Base-by-base conservation (phyloP, 1,140 invertebrate genomes). In the Euglossa dilemma region DNA sequence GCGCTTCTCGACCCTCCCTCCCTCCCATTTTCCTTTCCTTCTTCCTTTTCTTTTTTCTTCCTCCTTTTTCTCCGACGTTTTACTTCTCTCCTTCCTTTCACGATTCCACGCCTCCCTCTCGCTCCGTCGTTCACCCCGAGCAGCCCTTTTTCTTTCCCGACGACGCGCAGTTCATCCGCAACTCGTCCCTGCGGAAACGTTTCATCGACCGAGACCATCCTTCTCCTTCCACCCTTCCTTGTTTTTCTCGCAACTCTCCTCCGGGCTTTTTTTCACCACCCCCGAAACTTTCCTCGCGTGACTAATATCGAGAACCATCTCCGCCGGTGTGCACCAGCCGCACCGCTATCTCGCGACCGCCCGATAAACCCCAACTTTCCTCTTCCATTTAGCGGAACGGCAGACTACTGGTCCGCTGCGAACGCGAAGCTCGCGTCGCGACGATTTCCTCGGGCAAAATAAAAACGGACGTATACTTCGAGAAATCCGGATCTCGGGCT, bases 141-240 rank as follows among this genome's bases (percentile, higher is more conserved):
- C 25, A 23, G 47, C 57, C 52, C 70, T 77, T 80, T 63, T 71
- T 87, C 81, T 71, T 74, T 57, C 64, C 78, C 75, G 64, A 73
- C 83, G 84, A 73, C 83, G 84, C 84, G 80, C 84, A 82, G 86
- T 86, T 89, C 73, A 90, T 92, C 89, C 78, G 66, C 87, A 80
- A 90, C 90, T 86, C 80, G 84, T 91, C 90, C 90, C 89, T 79
- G 89, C 84, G 92, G 91, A 92, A 92, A 92, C 92, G 90, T 93
- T 93, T 93, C 92, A 93, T 93, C 93, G 92, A 93, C 92, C 92
- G 89, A 87, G 80, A 84, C 83, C 82, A 66, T 75, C 84, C 71
- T 76, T 80, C 79, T 78, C 73, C 59, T 84, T 47, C 52, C 72
- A 47, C 56, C 57, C 61, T 74, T 84, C 63, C 63, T 85, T 45